Evolutionary conservation across 1,140 invertebrate genomes (phyloP), one percentile per base, ranked within the genome.

Genomic region (Semibalanus balanoides): DNA sequence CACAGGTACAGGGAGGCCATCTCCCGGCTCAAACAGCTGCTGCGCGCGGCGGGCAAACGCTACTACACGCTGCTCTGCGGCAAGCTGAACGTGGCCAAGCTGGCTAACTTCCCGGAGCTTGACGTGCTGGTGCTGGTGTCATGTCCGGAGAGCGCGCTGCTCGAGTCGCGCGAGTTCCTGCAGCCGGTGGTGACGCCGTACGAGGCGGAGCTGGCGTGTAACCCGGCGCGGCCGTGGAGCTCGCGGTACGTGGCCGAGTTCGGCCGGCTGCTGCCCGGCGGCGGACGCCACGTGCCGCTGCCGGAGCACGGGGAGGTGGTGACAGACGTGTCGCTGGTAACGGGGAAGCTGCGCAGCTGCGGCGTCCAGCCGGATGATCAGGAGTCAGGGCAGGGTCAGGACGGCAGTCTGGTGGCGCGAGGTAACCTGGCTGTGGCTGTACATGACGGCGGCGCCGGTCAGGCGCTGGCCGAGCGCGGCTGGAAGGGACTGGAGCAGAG

Each of bases 21-120:
- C n/a, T 84, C 87, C 28, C 87, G 88, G 78, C 83, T 97, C 73
- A 94, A 93, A 83, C 82, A 86, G 69, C 84, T 93, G 40, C 87
- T 93, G 0, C 90, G 89, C 81, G 82, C 85, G 69, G 89, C 89
- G 69, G 90, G 90, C 0, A 95, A 95, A 82, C 95, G 93, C 81
- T 89, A 88, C 75, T 97, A 97, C 81, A 90, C 93, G n/a, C 89
- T 98, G 73, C 92, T 92, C 40, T 91, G 98, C 75, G 95, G 95
- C 3, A 95, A 95, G 84, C 90, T 94, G 28, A 97, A 95, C 87
- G 89, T 91, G 71, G 89, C 92, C 0, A 98, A 98, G 84, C 84
- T 98, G 76, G 94, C 94, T 0, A 98, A 98, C 85, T 94, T 96
- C 84, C 88, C 91, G 75, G 93, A 96, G 87, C 90, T 97, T 74